Conservation (phyloP, 2,797 vertebrate genomes). For the Morelia viridis region DNA sequence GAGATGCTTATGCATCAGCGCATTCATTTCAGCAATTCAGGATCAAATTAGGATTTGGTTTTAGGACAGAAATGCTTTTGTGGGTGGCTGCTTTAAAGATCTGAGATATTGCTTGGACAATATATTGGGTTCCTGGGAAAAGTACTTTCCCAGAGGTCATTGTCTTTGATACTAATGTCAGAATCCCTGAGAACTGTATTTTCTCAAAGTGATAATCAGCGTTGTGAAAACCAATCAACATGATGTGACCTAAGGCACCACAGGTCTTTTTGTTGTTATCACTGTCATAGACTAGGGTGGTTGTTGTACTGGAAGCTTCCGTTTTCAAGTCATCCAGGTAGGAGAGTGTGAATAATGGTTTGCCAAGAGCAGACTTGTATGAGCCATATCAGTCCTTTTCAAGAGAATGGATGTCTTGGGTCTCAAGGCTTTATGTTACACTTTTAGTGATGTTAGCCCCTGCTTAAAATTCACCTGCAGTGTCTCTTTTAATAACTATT, state of each 20-base stretch:
- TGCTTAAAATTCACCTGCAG: constrained; percentile 61
- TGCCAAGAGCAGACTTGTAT: constrained; percentile 48
- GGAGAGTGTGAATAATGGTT: constrained; percentile 15
- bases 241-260: background rate
- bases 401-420: background rate
- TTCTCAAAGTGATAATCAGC: background rate
- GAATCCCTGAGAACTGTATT: background rate
- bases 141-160: background rate
- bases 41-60: background rate
- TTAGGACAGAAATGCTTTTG: background rate
- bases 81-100: background rate
- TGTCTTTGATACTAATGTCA: background rate
- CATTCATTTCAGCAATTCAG: background rate
- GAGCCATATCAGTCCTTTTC: constrained; percentile 52
- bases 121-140: background rate
- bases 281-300: background rate
- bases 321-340: background rate
- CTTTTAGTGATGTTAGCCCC: constrained; percentile 43
- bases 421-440: constrained; percentile 39
- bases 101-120: background rate
- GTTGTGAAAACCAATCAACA: too few species aligned
- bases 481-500: constrained; percentile 53
- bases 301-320: background rate
- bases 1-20: background rate
- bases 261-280: background rate